Percentiles rank a stretch among this genome's conserved stretches.
Conservation (phyloP, 2,888 invertebrate species). For the Orthonychiurus folsomi region DNA sequence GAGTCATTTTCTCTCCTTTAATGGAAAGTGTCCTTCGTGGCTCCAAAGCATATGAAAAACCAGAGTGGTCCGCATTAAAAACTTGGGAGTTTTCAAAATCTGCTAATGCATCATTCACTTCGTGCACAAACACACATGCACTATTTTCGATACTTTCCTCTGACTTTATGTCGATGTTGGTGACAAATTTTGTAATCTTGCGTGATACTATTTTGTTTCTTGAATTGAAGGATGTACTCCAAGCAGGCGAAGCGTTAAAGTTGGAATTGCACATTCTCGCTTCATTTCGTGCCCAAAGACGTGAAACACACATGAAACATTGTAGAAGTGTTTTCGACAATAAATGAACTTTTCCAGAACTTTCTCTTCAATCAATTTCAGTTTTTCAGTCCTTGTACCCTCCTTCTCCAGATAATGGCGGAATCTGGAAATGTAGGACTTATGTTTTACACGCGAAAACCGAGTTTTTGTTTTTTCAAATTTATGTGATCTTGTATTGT, state of each 20-base stretch:
- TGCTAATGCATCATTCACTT: not conserved
- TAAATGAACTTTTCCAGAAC: not conserved
- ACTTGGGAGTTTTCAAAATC: not conserved
- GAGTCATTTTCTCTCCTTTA: not conserved
- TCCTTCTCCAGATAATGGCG: not conserved
- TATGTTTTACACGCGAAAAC: not conserved
- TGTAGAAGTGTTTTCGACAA: no score
- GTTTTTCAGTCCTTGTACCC: conserved; percentile 1
- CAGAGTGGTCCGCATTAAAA: not conserved
- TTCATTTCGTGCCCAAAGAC: no score
- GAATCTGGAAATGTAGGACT: not conserved
- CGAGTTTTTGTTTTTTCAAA: not conserved
- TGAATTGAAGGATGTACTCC: not conserved
- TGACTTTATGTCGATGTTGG: not conserved
- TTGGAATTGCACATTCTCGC: no score
- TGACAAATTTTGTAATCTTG: conserved; percentile 5
- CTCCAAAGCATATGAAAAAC: not conserved
- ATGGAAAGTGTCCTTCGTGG: not conserved
- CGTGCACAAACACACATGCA: not conserved
- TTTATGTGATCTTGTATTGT: not conserved
- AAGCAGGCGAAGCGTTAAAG: not conserved
- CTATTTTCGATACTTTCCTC: not conserved
- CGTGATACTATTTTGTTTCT: conserved; percentile 1
- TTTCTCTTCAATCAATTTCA: not conserved
- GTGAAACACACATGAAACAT: no score